Evolutionary conservation across 2,888 invertebrate species (phyloP).

Genomic region (Trachelus tabidus): DNA sequence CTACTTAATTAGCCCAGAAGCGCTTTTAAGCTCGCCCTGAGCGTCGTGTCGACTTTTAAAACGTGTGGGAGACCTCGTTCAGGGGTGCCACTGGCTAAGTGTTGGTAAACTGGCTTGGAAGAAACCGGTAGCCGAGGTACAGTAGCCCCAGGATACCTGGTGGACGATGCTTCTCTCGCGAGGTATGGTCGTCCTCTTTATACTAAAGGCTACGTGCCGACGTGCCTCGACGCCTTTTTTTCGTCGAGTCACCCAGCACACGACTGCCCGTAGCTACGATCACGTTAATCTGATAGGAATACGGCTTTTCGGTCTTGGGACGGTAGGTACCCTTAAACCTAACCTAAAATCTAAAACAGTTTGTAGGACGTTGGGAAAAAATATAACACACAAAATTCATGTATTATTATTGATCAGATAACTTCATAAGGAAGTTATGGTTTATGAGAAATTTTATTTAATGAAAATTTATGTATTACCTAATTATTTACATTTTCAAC

Average conservation of each 20-base stretch:
- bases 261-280: constrained; percentile 12
- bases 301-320: neutral
- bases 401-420: neutral
- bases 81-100: constrained; percentile 7
- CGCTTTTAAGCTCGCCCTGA: constrained; percentile 12
- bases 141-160: constrained; percentile 7
- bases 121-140: constrained; percentile 32
- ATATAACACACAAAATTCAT: neutral
- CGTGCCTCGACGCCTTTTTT: constrained; percentile 14
- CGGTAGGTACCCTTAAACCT: neutral
- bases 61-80: constrained; percentile 6
- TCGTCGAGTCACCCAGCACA: constrained; percentile 15
- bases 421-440: too few relatives aligned
- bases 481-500: too few relatives aligned
- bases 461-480: too few relatives aligned
- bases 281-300: neutral
- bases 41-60: neutral
- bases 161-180: neutral
- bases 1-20: constrained; percentile 22
- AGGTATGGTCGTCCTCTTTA: constrained; percentile 9
- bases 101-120: constrained; percentile 31
- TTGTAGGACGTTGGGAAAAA: neutral
- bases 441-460: too few relatives aligned
- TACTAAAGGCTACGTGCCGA: constrained; percentile 5
- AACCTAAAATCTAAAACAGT: neutral